Base-by-base conservation (phyloP, 2,113 vertebrate species). In the Egretta garzetta region DNA sequence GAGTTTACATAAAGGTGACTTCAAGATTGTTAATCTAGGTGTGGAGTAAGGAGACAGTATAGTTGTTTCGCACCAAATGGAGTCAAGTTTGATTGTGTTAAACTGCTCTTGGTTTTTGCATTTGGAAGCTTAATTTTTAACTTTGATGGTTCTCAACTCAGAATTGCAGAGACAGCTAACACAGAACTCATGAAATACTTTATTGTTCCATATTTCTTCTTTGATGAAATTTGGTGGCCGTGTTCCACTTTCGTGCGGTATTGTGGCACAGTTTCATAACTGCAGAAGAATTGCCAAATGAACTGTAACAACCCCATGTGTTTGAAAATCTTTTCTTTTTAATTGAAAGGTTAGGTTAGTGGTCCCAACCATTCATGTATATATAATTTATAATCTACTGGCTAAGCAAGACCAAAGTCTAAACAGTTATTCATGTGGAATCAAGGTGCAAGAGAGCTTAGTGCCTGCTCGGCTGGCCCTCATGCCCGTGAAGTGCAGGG, bases 401-500 rank as follows among this genome's bases (percentile, higher is more conserved):
- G 8, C 39, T 62, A 17, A 75, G 9, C 24, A 62, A 45, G 75
- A 13, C 30, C 5, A 20, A 14, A 71, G 16, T 19, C 28, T 63
- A 17, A 60, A 27, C 3, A 15, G 33, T 26, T 70, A 28, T 49
- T 63, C 5, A 26, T 26, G 53, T 62, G 43, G 35, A 45, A 6
- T 35, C 1, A 16, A 82, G 91, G 35, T 85, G 62, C 52, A 3
- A 0, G 73, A 66, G 59, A 20, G 24, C 5, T 70, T 24, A 15
- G 28, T 15, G 64, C 45, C 53, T 1, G 9, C 43, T 27, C 1
- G 3, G 21, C 70, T 47, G 58, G 56, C 63, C n/a, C 14, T 59
- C 0, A 1, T 0, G 4, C 45, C 59, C 0, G 1, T 14, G 24
- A 14, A 68, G 55, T 0, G 1, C 26, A 2, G 0, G 1, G 64